These are phyloP conservation scores for Choreutis nemorana DNA, from an alignment of 2,888 invertebrate genomes.

Conservation along the genomic window DNA sequence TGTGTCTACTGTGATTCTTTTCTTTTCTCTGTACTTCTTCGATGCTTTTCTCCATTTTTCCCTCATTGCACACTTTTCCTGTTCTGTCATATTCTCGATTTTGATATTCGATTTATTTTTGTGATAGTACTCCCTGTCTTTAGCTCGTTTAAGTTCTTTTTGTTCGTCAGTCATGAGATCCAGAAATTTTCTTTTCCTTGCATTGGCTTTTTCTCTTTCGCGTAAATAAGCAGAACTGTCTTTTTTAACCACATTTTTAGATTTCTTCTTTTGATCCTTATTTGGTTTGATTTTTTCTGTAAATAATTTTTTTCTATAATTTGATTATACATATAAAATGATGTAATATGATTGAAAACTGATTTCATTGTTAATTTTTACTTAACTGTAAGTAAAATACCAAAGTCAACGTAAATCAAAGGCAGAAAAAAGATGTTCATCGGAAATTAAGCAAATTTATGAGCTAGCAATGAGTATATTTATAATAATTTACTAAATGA, in stretches of 20 bases:
- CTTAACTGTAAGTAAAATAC: no score
- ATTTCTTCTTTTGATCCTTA: conserved; percentile 7
- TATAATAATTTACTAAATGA: no score
- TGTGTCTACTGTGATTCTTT: no score
- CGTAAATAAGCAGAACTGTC: conserved; percentile 13
- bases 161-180: conserved; percentile 16
- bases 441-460: no score
- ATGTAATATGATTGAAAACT: no score
- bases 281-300: no score
- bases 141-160: conserved; percentile 14
- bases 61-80: conserved; percentile 7
- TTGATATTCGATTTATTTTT: conserved; percentile 9
- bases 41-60: conserved; percentile 3
- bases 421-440: no score
- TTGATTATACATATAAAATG: no score
- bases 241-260: conserved; percentile 9
- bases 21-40: conserved; percentile 5
- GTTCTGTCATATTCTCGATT: conserved; percentile 6
- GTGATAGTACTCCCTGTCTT: conserved; percentile 15
- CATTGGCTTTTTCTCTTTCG: conserved; percentile 15
- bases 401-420: no score
- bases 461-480: no score
- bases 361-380: no score
- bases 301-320: no score
- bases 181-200: conserved; percentile 16